Evolutionary conservation across 2,113 vertebrate genomes (phyloP).

Genomic region (Asarcornis scutulata): DNA sequence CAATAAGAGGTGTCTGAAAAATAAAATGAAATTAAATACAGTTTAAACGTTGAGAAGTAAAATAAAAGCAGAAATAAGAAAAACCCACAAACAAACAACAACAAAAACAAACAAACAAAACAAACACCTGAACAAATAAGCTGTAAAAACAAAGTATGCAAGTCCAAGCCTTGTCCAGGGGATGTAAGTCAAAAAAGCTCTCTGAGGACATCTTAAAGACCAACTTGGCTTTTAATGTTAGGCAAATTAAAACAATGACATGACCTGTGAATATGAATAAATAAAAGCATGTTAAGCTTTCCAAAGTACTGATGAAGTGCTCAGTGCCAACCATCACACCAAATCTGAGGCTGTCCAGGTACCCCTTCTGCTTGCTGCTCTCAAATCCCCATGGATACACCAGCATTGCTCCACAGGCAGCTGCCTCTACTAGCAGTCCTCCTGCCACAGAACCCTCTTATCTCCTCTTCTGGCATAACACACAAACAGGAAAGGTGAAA

Average conservation of each 20-base stretch:
- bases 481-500: background rate
- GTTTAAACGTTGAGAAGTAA: slow-evolving; percentile 63
- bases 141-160: background rate
- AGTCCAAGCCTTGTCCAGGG: slow-evolving; percentile 8
- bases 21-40: slow-evolving; percentile 82
- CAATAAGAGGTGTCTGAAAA: slow-evolving; percentile 93
- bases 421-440: background rate
- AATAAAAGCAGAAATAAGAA: slow-evolving; percentile 61
- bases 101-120: background rate
- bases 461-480: background rate
- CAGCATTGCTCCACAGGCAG: fast-evolving
- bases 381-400: background rate
- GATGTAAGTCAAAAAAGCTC: background rate
- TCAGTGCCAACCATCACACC: background rate
- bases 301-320: background rate
- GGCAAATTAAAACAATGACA: slow-evolving; percentile 52
- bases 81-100: background rate
- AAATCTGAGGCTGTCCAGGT: background rate
- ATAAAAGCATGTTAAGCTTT: background rate
- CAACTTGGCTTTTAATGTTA: slow-evolving; percentile 43
- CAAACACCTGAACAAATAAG: slow-evolving; percentile 33
- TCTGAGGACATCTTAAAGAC: slow-evolving; percentile 47
- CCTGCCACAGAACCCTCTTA: fast-evolving
- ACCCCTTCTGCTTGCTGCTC: background rate
- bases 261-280: background rate